Percentiles rank a stretch among this genome's conserved stretches.
Evolutionary conservation across 2,888 invertebrate species (phyloP).

Genomic region (Ichneumoninae sp.): DNA sequence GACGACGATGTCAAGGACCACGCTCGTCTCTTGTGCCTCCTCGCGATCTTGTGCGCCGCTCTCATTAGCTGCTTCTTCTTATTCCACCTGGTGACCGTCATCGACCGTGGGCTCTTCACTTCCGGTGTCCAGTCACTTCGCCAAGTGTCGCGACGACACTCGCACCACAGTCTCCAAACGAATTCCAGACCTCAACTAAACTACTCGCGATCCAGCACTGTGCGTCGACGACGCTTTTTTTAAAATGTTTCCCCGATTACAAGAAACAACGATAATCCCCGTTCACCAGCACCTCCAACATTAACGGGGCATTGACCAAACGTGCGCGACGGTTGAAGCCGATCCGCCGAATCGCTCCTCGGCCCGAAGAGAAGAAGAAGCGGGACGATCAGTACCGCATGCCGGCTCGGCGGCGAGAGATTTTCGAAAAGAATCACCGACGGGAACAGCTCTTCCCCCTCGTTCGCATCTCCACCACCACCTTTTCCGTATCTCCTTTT

Average conservation of each 20-base stretch:
- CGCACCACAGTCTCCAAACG: not conserved
- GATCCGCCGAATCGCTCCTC: not conserved
- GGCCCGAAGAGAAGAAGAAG: not conserved
- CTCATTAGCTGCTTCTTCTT: slow-evolving; percentile 69
- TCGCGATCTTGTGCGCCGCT: slow-evolving; percentile 62
- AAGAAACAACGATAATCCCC: not conserved
- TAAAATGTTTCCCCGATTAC: not conserved
- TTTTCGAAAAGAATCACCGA: slow-evolving; percentile 62
- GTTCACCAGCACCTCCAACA: not conserved
- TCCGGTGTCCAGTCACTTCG: slow-evolving; percentile 37
- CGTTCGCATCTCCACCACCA: slow-evolving; percentile 48
- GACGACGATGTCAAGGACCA: slow-evolving; percentile 71
- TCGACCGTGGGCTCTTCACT: slow-evolving; percentile 66
- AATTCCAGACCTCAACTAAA: not conserved
- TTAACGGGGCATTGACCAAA: not conserved
- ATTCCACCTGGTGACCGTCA: slow-evolving; percentile 72
- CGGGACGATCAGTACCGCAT: slow-evolving; percentile 50
- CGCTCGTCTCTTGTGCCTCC: slow-evolving; percentile 71
- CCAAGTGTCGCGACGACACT: not conserved
- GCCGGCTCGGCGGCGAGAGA: slow-evolving; percentile 60
- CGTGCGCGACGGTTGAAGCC: not conserved
- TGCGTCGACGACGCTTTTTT: not conserved
- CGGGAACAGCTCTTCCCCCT: slow-evolving; percentile 45
- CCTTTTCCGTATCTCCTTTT: slow-evolving; percentile 34
- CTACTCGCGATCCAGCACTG: slow-evolving; percentile 24